These are phyloP conservation scores for Sisor rabdophorus DNA, from an alignment of 2,113 vertebrate species.

Conservation along the genomic window DNA sequence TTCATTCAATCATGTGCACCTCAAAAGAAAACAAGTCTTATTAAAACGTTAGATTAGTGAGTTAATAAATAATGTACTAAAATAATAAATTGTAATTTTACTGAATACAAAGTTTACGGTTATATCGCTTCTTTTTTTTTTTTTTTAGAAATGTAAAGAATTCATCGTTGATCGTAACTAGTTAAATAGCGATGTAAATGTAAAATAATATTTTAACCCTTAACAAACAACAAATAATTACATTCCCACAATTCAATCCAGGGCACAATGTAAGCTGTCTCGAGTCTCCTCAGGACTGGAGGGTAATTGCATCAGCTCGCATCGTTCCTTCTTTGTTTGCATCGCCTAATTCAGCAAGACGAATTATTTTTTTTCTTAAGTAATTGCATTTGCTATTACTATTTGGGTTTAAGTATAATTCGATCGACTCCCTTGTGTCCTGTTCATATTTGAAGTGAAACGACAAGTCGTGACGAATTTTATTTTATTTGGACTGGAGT, in stretches of 20 bases:
- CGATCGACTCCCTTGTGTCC: conserved; percentile 86
- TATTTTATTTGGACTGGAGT: conserved; percentile 51
- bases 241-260: conserved; percentile 24
- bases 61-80: not conserved
- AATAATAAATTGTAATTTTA: no score
- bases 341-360: conserved; percentile 64
- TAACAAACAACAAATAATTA: conserved; percentile 30
- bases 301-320: conserved; percentile 34
- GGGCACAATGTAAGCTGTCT: conserved; percentile 10
- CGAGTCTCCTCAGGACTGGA: not conserved
- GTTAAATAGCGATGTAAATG: conserved; percentile 4
- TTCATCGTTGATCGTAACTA: not conserved
- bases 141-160: not conserved
- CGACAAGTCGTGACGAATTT: conserved; percentile 68
- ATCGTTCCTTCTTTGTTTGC: conserved; percentile 64
- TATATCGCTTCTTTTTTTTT: no score
- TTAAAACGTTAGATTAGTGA: not conserved
- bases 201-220: conserved; percentile 27
- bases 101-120: no score
- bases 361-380: conserved; percentile 59
- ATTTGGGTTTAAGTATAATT: conserved; percentile 89
- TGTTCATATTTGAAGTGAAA: conserved; percentile 64
- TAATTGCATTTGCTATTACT: conserved; percentile 80
- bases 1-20: conserved; percentile 44
- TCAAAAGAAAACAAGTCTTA: not conserved